Evolutionary conservation across 2,113 vertebrate genomes (phyloP), one percentile per base, ranked within the genome.

Genomic region (Eonycteris spelaea): DNA sequence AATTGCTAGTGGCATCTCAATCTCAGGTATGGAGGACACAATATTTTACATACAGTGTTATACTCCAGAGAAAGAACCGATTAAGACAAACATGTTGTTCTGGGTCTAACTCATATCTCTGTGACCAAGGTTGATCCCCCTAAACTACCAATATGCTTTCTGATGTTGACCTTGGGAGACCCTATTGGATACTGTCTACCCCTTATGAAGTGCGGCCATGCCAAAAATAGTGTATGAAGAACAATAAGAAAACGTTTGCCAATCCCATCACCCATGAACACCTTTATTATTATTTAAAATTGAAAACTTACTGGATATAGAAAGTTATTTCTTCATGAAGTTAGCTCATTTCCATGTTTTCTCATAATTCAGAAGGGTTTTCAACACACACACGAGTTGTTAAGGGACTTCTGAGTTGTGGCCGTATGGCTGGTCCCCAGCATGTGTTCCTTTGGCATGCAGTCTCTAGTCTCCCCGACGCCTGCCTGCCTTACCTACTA

Each of bases 401-500:
- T 96, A 59, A 14, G 88, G 86, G 93, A 93, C 65, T 88, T 93
- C 40, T 82, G n/a, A 92, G 45, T 55, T n/a, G 90, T 92, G 67
- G 57, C 61, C 30, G 71, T 74, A 10, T 16, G 79, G 22, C 43
- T 89, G 70, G 40, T 89, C 90, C 71, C 80, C 95, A 74, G 33
- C 71, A 43, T 92, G 43, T 77, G 84, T 38, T 48, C 84, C 85
- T 90, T 78, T 91, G 91, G 86, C 0, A 7, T 40, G 80, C 96
- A 61, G 4, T 61, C 70, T 94, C 83, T 95, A 12, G 33, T 80
- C 96, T 97, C 86, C n/a, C 12, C 11, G 91, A 57, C 82, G 93
- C 94, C 97, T 85, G 97, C 93, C 48, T 21, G 40, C 84, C 97
- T 98, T 95, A 98, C 95, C 96, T 98, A 79, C 80, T 78, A 67